A percentile compares a stretch with the other conserved stretches of the same genome.
Conservation (phyloP, 2,113 vertebrate species). For the Climacteris rufus region DNA sequence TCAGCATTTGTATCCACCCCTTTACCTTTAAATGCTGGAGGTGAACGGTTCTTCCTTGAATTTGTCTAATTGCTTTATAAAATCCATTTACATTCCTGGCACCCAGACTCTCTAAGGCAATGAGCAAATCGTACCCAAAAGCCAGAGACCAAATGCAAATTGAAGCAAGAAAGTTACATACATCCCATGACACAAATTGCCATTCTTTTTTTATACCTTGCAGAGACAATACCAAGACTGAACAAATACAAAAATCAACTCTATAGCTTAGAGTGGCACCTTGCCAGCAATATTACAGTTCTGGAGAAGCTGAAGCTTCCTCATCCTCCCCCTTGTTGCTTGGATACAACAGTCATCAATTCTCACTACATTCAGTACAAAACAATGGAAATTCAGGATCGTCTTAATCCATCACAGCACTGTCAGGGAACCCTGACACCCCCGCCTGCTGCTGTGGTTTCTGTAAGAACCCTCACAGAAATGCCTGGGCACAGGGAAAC, state of each 20-base stretch:
- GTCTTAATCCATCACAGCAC: constrained; percentile 58
- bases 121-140: rapidly evolving
- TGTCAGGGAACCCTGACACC: constrained; percentile 27
- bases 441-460: not conserved
- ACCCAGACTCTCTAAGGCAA: not conserved
- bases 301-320: not conserved
- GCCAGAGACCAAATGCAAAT: not conserved
- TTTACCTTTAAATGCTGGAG: not conserved
- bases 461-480: not conserved
- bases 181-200: not conserved
- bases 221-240: not conserved
- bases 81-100: not conserved
- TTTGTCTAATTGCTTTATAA: not conserved
- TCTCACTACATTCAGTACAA: constrained; percentile 25
- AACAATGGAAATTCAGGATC: constrained; percentile 58
- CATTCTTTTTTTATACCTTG: not conserved
- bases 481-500: not conserved
- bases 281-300: not conserved
- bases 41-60: not conserved
- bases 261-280: not conserved
- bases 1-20: not conserved
- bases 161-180: not conserved
- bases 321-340: constrained; percentile 31
- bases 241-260: not conserved
- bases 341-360: constrained; percentile 39